Conservation (phyloP, 2,113 vertebrate species). For the Nycticryphes semicollaris region DNA sequence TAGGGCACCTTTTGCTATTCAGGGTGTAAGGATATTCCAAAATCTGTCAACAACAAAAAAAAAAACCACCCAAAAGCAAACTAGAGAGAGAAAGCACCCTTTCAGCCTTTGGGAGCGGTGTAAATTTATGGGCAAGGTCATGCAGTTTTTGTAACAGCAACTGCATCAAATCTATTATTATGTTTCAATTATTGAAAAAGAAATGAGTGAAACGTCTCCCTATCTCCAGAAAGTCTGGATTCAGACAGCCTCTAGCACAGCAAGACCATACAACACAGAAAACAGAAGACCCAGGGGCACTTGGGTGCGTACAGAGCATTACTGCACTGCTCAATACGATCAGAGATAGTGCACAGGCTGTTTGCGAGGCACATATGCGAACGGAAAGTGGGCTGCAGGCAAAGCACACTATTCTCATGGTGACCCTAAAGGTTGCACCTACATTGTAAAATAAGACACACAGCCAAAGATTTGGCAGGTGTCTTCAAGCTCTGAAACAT, state of each 20-base stretch:
- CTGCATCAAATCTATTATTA: background rate
- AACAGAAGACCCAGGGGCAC: background rate
- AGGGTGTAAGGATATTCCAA: background rate
- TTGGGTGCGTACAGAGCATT: background rate
- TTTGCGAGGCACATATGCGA: background rate
- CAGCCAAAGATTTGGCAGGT: constrained; percentile 15
- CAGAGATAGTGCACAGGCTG: background rate
- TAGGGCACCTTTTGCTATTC: background rate
- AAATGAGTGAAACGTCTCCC: background rate
- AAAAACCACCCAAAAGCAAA: background rate
- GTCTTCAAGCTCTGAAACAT: constrained; percentile 31
- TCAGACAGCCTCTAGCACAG: background rate
- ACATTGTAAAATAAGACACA: background rate
- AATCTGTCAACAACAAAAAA: background rate
- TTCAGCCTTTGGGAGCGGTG: background rate
- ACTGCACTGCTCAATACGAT: background rate
- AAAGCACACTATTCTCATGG: background rate
- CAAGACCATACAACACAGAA: background rate
- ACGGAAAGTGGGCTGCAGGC: background rate
- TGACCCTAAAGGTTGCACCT: background rate
- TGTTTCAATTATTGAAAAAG: background rate
- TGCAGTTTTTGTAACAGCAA: background rate
- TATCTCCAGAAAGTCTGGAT: background rate
- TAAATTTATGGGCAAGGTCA: background rate
- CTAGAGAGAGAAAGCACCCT: background rate